Evolutionary conservation across 2,113 vertebrate genomes (phyloP).

Genomic region (Planiliza haematocheilus): DNA sequence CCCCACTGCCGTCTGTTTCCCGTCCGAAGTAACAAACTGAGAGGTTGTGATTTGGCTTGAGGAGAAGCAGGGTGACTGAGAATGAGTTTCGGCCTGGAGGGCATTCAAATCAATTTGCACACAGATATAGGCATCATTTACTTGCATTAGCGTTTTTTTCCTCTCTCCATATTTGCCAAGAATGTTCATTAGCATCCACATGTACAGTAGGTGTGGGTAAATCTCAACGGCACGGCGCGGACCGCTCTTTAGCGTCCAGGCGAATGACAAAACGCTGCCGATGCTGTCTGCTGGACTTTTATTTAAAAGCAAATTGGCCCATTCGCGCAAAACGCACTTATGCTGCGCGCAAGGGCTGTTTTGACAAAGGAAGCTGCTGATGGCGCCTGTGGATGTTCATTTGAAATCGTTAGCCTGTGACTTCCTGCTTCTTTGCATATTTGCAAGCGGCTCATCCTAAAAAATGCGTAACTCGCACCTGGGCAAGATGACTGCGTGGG

Average conservation of each 20-base stretch:
- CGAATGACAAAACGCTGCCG: background rate
- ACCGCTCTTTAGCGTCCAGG: conserved; percentile 5
- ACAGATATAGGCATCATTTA: conserved; percentile 59
- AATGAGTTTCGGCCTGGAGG: conserved; percentile 63
- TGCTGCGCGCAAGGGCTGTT: conserved; percentile 18
- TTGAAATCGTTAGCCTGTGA: conserved; percentile 44
- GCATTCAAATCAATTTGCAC: conserved; percentile 65
- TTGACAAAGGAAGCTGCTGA: conserved; percentile 36
- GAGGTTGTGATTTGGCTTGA: conserved; percentile 65
- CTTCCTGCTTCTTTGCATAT: conserved; percentile 39
- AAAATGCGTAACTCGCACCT: conserved; percentile 26
- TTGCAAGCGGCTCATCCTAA: conserved; percentile 20
- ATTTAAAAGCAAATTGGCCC: conserved; percentile 17
- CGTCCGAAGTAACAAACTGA: conserved; percentile 70
- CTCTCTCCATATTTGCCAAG: conserved; percentile 37
- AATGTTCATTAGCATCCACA: conserved; percentile 42
- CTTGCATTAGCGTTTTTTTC: conserved; percentile 58
- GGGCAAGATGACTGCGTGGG: background rate
- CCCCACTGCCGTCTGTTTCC: conserved; percentile 61
- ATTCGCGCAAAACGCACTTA: background rate
- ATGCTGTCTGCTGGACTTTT: conserved; percentile 11
- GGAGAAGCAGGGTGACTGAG: conserved; percentile 49
- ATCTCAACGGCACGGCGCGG: conserved; percentile 3
- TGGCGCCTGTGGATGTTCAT: conserved; percentile 31
- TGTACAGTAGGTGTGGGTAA: conserved; percentile 14